Conservation (phyloP, 35 echinoderm and acorn worm genomes). For the Chiridota heheva region DNA sequence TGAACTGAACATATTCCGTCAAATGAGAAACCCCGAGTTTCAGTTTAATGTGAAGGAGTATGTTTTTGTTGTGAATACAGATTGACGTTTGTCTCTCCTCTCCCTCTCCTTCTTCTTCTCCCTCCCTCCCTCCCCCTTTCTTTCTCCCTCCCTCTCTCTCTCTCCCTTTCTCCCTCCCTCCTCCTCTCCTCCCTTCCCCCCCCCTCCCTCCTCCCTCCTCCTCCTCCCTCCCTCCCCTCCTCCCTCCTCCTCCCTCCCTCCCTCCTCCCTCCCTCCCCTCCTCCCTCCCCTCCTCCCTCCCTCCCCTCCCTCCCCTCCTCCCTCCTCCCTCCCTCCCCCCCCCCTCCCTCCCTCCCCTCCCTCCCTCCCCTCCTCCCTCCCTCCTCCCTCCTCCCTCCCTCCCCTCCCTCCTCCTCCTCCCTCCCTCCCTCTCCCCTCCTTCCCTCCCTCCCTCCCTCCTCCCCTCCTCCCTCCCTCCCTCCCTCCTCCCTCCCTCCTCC, state of each 20-base stretch:
- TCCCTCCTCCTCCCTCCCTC: no score
- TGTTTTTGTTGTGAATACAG: neutral
- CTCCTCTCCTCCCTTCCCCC: neutral
- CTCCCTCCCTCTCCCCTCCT: constrained; percentile 3
- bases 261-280: constrained; percentile 3
- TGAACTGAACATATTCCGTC: no score
- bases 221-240: no score
- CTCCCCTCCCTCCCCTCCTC: neutral
- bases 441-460: no score
- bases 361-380: no score
- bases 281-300: neutral
- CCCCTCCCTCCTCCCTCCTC: no score
- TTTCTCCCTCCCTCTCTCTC: no score
- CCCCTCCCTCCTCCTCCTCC: no score
- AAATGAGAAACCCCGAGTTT: neutral
- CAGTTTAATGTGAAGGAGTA: neutral
- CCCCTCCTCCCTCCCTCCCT: no score
- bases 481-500: constrained; percentile 3
- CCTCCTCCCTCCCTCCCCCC: neutral
- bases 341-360: neutral
- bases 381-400: constrained; percentile 3
- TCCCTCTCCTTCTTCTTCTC: neutral
- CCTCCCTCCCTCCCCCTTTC: neutral
- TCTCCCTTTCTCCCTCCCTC: neutral
- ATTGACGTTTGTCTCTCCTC: neutral